Percentiles rank a stretch among this genome's conserved stretches.
Conservation (phyloP, 1,140 invertebrate species). For the Dendroctonus ponderosae region DNA sequence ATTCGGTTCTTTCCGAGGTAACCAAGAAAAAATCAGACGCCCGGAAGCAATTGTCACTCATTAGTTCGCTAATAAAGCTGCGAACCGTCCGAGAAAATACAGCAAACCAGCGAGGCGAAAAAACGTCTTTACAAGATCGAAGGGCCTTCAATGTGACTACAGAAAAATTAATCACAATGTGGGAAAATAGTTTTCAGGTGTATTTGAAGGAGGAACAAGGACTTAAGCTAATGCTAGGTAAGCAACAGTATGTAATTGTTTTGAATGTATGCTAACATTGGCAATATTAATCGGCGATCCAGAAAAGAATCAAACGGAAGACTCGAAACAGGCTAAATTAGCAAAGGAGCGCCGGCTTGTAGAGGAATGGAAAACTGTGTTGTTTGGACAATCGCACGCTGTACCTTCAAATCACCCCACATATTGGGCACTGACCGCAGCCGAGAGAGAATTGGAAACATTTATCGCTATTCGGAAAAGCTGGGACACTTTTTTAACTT, state of each 20-base stretch:
- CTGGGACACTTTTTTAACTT: constrained; percentile 50
- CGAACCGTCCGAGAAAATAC: constrained; percentile 60
- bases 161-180: constrained; percentile 45
- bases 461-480: constrained; percentile 50
- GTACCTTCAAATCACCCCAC: constrained; percentile 37
- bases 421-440: constrained; percentile 46
- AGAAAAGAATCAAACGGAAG: constrained; percentile 42
- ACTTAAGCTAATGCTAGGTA: constrained; percentile 44
- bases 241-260: neutral
- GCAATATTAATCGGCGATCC: neutral
- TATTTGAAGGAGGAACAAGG: constrained; percentile 48
- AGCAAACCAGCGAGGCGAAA: constrained; percentile 60
- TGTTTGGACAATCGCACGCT: constrained; percentile 43
- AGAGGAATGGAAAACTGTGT: constrained; percentile 43
- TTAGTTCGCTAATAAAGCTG: constrained; percentile 63
- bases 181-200: constrained; percentile 43
- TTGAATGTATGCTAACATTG: too few species aligned
- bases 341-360: constrained; percentile 39
- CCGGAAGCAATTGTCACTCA: constrained; percentile 60
- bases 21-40: constrained; percentile 66
- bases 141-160: constrained; percentile 45
- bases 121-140: constrained; percentile 51
- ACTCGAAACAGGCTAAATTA: constrained; percentile 38
- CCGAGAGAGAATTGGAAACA: constrained; percentile 46
- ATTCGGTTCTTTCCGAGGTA: constrained; percentile 67